Base-by-base conservation (phyloP, 2,797 vertebrate species). In the Discoglossus pictus region DNA sequence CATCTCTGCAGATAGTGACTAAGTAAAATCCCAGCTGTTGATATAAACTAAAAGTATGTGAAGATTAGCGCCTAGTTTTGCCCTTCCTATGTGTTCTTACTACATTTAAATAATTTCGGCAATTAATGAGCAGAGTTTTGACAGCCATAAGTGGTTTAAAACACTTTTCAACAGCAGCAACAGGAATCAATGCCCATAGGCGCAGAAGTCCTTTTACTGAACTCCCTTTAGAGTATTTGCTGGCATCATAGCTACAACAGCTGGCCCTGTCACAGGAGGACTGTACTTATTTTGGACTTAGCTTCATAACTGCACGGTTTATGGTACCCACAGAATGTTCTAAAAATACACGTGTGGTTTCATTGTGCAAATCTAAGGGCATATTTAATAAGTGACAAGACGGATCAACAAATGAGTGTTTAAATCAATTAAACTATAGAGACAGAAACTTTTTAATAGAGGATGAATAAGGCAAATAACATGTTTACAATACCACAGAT, bases 241-340 rank as follows among this genome's bases (percentile, higher is more conserved):
- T 53, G 46, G 55, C 44, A 51, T n/a, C 39, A 61, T 18, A 44
- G 38, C 11, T 6, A 31, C 7, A 56, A 31, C 59, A 70, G 67
- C 59, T 56, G 51, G 16, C 31, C 39, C 53, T 48, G 67, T 70
- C 67, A 63, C 51, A 56, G 40, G 60, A 38, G n/a, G 8, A 15
- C 40, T 9, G 20, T 31, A 17, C 24, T 70, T 70, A 56, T 70
- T 70, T 47, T 63, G 35, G 35, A 13, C 42, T 48, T 15, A 17
- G 43, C 43, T 63, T 63, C 27, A 70, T 40, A 27, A 40, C 18
- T 38, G 39, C 17, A 53, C 39, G 5, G 10, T 61, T 69, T 69
- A 52, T 25, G 24, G 48, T 42, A 46, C 47, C 46, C 58, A 39
- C 47, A 55, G 40, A 70, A 70, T 62, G 59, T 55, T 55, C 67